Base-by-base conservation (phyloP, 2,113 vertebrate genomes). In the Ciconia stormi region DNA sequence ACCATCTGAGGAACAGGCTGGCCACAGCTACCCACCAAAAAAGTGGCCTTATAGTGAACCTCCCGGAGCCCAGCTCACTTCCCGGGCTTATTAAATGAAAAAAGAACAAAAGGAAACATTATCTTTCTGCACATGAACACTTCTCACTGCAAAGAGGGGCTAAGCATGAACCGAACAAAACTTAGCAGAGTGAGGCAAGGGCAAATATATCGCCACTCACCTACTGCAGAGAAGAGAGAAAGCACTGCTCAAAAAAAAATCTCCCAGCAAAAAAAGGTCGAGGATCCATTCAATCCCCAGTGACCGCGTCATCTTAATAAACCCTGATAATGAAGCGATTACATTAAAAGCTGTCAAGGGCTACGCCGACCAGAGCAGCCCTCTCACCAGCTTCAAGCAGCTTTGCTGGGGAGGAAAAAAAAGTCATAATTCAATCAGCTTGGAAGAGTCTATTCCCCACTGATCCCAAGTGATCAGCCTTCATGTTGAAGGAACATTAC, bases 371-470 rank as follows among this genome's bases (percentile, higher is more conserved):
- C 96, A 96, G 78, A 93, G 93, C 89, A 58, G 89, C 73, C 65
- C 89, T 90, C 92, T 91, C 89, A 87, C 73, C 91, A 91, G 95
- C 94, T 87, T 89, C 93, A 85, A 97, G 97, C 81, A 91, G 95
- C 94, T 97, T 96, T 97, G 73, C 92, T 85, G 69, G 87, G 87
- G 70, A 95, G 63, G 55, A 47, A 80, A 65, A 81, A 95, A 70
- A 76, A 66, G 46, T 65, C 70, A 29, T 93, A 95, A 96, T 94
- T 96, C 91, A 95, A 94, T 97, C 93, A 97, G 93, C 91, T 36
- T 84, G 95, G 87, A 91, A 76, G 78, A 94, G 82, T 72, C 95
- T 97, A 77, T 79, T 95, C 95, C 78, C 85, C 53, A 40, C 93
- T 95, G 96, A 94, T 95, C 91, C 81, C 26, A 2, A 91, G 94